Percentiles rank a stretch among this genome's conserved stretches.
phyloP scores from a whole-genome alignment of 2,113 vertebrate species.

The Rhinogobius similis region DNA sequence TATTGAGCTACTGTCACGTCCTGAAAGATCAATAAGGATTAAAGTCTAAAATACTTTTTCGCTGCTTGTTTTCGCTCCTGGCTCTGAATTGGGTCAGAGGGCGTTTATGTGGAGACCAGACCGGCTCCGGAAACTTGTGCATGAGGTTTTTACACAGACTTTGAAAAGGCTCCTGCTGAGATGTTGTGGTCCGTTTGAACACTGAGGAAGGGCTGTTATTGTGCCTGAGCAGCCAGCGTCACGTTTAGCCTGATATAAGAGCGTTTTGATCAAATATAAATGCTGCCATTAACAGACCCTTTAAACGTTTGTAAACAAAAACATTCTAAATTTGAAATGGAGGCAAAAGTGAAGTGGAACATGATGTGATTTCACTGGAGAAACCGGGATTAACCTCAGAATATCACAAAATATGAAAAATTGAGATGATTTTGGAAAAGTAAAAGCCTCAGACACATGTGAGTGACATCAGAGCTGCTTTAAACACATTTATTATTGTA shows the following conservation, averaged over 20 bases:
- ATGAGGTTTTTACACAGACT: slow-evolving; percentile 14
- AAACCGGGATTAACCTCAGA: too few relatives aligned
- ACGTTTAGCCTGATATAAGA: neutral
- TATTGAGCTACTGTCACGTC: too few relatives aligned
- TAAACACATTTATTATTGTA: too few relatives aligned
- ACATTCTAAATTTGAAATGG: too few relatives aligned
- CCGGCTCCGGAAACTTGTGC: slow-evolving; percentile 41
- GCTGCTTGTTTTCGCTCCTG: neutral
- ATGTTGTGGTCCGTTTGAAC: slow-evolving; percentile 6
- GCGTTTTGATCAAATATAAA: neutral
- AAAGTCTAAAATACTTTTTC: neutral
- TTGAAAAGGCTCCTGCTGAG: slow-evolving; percentile 32
- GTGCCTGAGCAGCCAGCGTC: neutral
- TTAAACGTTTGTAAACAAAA: too few relatives aligned
- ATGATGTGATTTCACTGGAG: too few relatives aligned
- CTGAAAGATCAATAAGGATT: neutral
- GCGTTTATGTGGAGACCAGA: slow-evolving; percentile 30
- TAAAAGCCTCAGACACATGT: too few relatives aligned
- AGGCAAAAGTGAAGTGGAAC: too few relatives aligned
- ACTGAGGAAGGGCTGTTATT: neutral
- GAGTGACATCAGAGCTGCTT: too few relatives aligned
- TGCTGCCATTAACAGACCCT: neutral
- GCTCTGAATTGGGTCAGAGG: neutral
- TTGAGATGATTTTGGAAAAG: too few relatives aligned
- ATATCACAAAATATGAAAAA: too few relatives aligned